These are phyloP conservation scores for Enchytraeus crypticus DNA, from an alignment of 2,888 invertebrate genomes.

Conservation along the genomic window DNA sequence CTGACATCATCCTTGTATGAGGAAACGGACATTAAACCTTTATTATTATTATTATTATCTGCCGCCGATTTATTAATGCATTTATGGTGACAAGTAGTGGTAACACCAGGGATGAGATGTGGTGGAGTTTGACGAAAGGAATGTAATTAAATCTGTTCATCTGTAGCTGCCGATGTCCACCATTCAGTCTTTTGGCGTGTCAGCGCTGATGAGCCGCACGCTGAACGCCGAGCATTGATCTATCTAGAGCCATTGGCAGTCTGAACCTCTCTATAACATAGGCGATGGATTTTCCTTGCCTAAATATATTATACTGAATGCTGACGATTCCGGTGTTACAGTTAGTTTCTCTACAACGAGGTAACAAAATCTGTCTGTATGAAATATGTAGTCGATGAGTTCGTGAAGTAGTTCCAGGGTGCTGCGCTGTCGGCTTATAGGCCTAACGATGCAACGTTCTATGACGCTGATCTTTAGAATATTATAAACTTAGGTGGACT, in stretches of 20 bases:
- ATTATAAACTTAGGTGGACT: constrained; percentile 35
- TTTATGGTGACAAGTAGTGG: too few species aligned
- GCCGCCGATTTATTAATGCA: too few species aligned
- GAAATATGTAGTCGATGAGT: constrained; percentile 30
- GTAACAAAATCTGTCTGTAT: constrained; percentile 27
- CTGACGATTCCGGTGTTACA: too few species aligned
- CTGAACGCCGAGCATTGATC: constrained; percentile 28
- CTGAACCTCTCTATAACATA: constrained; percentile 33
- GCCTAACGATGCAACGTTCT: constrained; percentile 36
- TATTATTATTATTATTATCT: too few species aligned
- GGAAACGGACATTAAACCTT: too few species aligned
- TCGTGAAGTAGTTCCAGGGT: constrained; percentile 35
- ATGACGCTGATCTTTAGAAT: constrained; percentile 33
- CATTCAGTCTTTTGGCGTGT: constrained; percentile 31
- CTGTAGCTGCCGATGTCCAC: constrained; percentile 26
- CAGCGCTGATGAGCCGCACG: constrained; percentile 31
- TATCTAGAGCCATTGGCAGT: constrained; percentile 33
- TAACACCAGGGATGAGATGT: constrained; percentile 21
- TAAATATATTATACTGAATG: constrained; percentile 40
- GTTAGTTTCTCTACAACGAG: constrained; percentile 33
- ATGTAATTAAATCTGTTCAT: constrained; percentile 33
- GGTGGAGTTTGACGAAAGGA: constrained; percentile 22
- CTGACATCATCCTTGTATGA: too few species aligned
- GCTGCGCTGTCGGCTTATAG: constrained; percentile 37
- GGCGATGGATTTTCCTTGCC: constrained; percentile 39